Conservation (phyloP, 1,140 invertebrate genomes). For the Bombus waltoni region DNA sequence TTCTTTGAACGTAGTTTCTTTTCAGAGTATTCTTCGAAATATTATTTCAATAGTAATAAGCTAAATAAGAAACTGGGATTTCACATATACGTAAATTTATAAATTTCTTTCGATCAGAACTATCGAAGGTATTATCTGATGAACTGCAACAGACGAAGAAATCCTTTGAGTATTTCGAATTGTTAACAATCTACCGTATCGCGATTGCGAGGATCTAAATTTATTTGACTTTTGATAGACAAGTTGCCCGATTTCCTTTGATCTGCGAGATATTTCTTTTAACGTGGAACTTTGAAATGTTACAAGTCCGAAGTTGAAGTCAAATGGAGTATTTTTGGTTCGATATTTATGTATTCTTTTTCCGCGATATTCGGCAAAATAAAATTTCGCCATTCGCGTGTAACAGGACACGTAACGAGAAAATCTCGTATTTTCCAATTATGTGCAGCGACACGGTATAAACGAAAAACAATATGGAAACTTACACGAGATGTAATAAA, state of each 20-base stretch:
- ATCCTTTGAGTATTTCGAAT: neutral
- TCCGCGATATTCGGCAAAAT: neutral
- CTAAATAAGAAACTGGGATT: too few species aligned
- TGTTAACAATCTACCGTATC: neutral
- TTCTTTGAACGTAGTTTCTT: too few species aligned
- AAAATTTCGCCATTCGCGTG: neutral
- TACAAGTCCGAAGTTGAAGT: neutral
- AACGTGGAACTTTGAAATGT: neutral
- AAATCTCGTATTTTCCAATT: neutral
- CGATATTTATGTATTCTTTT: neutral
- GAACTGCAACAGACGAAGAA: neutral
- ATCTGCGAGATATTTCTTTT: neutral
- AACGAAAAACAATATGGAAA: too few species aligned
- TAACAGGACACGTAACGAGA: neutral
- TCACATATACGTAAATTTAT: too few species aligned
- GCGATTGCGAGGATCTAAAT: neutral
- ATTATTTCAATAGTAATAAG: neutral
- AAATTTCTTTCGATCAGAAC: neutral
- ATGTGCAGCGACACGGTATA: too few species aligned
- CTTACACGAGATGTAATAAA: too few species aligned
- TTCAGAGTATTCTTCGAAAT: too few species aligned
- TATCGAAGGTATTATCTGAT: neutral
- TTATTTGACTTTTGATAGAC: neutral
- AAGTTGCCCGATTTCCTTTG: neutral
- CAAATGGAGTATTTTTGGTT: neutral